Evolutionary conservation across 2,888 invertebrate species (phyloP).

Genomic region (Limnephilus lunatus): DNA sequence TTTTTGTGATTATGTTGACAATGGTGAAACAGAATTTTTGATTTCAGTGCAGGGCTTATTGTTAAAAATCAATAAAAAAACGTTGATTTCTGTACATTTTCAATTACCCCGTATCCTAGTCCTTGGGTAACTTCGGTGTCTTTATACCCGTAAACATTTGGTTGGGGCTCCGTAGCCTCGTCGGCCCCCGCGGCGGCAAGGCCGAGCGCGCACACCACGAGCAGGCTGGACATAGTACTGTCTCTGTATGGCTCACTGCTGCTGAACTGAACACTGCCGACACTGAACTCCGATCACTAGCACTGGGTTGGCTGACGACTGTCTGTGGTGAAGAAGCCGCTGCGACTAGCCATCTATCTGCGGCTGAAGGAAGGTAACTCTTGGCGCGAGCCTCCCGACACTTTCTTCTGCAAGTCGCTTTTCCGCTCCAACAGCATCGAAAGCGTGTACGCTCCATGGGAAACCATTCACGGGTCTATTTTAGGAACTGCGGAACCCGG

Average conservation of each 20-base stretch:
- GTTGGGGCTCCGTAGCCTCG: not conserved
- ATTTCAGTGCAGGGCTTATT: not conserved
- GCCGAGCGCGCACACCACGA: not conserved
- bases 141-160: constrained; percentile 46
- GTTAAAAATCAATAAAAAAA: not conserved
- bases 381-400: not conserved
- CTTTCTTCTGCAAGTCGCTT: constrained; percentile 2
- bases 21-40: not conserved
- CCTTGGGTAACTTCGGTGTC: constrained; percentile 56
- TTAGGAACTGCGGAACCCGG: not conserved
- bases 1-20: not conserved
- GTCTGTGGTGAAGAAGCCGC: not conserved
- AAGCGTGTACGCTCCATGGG: not conserved
- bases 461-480: not conserved
- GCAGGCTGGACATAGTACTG: not conserved
- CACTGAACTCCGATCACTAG: not conserved
- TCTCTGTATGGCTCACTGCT: not conserved
- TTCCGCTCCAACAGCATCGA: constrained; percentile 3
- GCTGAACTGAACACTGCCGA: not conserved
- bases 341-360: not conserved
- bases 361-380: not conserved
- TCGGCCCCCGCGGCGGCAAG: not conserved
- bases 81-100: not conserved
- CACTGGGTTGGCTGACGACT: not conserved
- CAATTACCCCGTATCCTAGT: constrained; percentile 57